Conservation (phyloP, 2,797 vertebrate species). For the Enteromius trimaculatus region DNA sequence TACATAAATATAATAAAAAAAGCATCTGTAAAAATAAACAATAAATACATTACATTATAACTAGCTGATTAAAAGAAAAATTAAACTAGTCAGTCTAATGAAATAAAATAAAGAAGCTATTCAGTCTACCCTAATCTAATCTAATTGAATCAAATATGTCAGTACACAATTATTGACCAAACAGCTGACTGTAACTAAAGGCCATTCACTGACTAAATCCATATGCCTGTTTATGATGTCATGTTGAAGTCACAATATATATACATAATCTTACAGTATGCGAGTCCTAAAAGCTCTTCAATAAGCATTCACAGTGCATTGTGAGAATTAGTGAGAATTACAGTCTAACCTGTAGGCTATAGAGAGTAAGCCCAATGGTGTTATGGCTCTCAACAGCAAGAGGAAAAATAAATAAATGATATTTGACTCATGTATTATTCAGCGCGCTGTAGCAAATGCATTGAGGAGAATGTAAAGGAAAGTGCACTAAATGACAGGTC, state of each 20-base stretch:
- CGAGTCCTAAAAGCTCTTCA: slow-evolving; percentile 34
- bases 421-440: slow-evolving; percentile 49
- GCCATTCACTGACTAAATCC: background rate
- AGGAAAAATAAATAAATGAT: slow-evolving; percentile 54
- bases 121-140: background rate
- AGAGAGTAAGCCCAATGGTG: slow-evolving; percentile 13
- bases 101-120: background rate
- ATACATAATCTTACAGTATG: slow-evolving; percentile 11
- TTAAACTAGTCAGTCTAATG: background rate
- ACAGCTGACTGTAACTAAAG: background rate
- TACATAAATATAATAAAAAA: no score
- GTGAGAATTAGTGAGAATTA: slow-evolving; percentile 20
- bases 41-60: no score
- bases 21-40: no score
- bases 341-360: slow-evolving; percentile 24
- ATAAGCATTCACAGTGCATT: slow-evolving; percentile 22
- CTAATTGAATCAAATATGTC: background rate
- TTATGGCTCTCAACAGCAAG: slow-evolving; percentile 33
- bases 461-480: slow-evolving; percentile 45
- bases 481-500: slow-evolving; percentile 40
- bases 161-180: background rate
- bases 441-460: slow-evolving; percentile 35
- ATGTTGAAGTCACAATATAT: background rate
- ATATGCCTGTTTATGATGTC: background rate
- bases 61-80: no score